Evolutionary conservation across 2,888 invertebrate genomes (phyloP), one percentile per base, ranked within the genome.

Genomic region (Volucella bombylans): DNA sequence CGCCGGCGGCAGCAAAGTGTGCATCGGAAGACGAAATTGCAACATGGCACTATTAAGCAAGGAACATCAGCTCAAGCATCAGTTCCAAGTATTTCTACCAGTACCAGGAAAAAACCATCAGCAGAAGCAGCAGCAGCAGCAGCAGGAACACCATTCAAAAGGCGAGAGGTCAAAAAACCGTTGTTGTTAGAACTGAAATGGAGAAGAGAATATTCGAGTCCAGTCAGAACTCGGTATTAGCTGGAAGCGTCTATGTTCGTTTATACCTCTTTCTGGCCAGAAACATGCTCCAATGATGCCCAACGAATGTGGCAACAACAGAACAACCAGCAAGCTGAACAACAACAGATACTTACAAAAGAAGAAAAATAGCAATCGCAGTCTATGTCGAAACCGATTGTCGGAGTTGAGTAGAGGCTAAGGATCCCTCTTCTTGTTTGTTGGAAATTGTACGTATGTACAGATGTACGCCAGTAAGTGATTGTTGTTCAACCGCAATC

Each of bases 401-500:
- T 57, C 69, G 38, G 41, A 62, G 31, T 9, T 8, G 8, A 31
- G 12, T n/a, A 23, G 61, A 12, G 45, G 8, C 12, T 11, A 45
- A n/a, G 12, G 12, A 45, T 14, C 11, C 14, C 39, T 31, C 6
- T 31, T 31, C 31, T 31, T 31, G 6, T 6, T 31, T 31, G 6
- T 31, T 31, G 4, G 6, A 31, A 31, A 31, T 31, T 31, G 31
- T 31, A 31, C 31, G 31, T 31, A 54, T 18, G 55, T 23, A 38
- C n/a, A n/a, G n/a, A n/a, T 61, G 54, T 52, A 68, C 68, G 69
- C 83, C 65, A 76, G 67, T 79, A 80, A 80, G 80, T 83, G 83
- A 83, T 83, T 83, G 83, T 83, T 83, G 83, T 83, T 83, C 71
- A 83, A 76, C 74, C 79, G 83, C 83, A 79, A 80, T 80, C 83